phyloP scores from a whole-genome alignment of 2,113 vertebrate species.

The Petromus typicus region DNA sequence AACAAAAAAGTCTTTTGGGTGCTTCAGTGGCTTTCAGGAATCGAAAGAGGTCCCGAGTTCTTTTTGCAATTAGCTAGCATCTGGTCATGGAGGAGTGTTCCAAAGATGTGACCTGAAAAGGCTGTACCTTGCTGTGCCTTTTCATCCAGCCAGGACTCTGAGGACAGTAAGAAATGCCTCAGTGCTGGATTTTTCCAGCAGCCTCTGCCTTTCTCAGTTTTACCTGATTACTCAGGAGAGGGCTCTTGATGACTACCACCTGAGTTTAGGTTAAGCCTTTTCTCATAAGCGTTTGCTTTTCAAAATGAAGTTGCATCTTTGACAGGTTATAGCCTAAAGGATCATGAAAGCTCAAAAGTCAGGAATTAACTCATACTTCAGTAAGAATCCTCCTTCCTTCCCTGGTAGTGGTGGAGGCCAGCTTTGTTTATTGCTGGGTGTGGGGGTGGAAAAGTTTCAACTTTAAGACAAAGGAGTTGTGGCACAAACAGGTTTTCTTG shows the following conservation, averaged over 20 bases:
- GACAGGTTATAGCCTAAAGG: neutral
- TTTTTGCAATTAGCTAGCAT: neutral
- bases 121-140: neutral
- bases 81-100: neutral
- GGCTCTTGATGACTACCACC: neutral
- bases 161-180: neutral
- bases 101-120: neutral
- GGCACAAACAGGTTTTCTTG: neutral
- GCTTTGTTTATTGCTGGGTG: neutral
- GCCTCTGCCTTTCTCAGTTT: neutral
- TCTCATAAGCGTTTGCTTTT: neutral
- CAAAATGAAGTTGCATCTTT: neutral
- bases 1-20: neutral
- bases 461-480: neutral
- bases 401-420: neutral
- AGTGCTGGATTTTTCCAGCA: fast-evolving
- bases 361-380: neutral
- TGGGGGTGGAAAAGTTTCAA: neutral
- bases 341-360: neutral
- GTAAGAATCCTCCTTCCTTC: neutral
- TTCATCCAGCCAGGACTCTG: neutral
- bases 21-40: too few species aligned
- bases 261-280: neutral
- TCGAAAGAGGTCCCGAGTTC: neutral
- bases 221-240: neutral